Conservation (phyloP, 2,113 vertebrate species). For the Sus scrofa region DNA sequence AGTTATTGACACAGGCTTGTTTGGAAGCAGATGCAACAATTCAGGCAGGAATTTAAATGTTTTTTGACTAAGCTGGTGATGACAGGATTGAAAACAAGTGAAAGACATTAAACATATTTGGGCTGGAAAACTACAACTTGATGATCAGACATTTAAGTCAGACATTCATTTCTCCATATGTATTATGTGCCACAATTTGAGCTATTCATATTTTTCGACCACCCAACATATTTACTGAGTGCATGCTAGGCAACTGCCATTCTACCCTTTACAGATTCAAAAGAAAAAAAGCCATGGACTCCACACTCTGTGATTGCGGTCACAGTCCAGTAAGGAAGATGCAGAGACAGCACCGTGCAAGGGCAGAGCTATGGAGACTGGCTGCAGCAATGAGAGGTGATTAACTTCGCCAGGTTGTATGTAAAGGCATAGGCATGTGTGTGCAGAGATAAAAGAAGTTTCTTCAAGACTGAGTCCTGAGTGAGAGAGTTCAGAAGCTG, state of each 20-base stretch:
- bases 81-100: constrained; percentile 29
- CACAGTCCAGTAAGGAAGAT: neutral
- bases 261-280: neutral
- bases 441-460: neutral
- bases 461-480: neutral
- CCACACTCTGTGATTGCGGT: neutral
- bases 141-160: constrained; percentile 15
- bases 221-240: neutral
- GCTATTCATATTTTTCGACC: neutral
- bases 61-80: constrained; percentile 27
- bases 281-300: neutral
- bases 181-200: neutral
- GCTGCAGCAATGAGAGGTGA: neutral
- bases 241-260: neutral
- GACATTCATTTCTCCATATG: neutral
- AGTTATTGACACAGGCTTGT: neutral
- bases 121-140: neutral
- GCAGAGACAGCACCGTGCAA: accelerated
- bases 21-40: neutral
- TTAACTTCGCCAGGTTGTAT: neutral
- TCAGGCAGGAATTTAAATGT: neutral
- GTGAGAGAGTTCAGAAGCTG: neutral
- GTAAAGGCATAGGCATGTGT: accelerated
- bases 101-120: neutral
- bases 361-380: too few species aligned